Evolutionary conservation across 2,888 invertebrate genomes (phyloP), one percentile per base, ranked within the genome.

Genomic region (Diploptera punctata): DNA sequence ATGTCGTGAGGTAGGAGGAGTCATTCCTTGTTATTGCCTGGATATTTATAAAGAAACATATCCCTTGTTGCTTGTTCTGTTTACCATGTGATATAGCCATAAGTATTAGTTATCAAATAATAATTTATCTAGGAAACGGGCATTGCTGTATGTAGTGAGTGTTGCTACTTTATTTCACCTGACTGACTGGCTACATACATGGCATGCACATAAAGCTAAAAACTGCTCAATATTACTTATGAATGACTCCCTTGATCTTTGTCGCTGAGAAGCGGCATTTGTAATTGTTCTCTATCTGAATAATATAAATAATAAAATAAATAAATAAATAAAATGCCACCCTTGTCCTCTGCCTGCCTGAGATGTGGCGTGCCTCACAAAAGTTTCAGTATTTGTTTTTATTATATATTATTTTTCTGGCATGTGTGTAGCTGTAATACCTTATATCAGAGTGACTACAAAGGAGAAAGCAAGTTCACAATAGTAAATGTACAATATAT

Each of bases 381-480:
- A 75, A 75, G 73, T 72, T 76, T 76, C 77, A 77, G 77, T 77
- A 77, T 77, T 76, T 77, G 75, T 75, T 75, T 74, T 72, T 76
- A 73, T 75, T 74, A 70, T 76, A 72, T 76, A 74, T 76, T 75
- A 75, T 74, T 75, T 77, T 75, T 77, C 74, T 75, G 72, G 73
- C 74, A 74, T 74, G 72, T 76, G 75, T 76, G 73, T 77, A 77
- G 76, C 61, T 76, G 71, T 75, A 75, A 73, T n/a, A n/a, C 68
- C 68, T 44, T 69, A 68, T 69, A 71, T 72, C 57, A 71, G 72
- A 73, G 70, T 73, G 71, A 71, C 67, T 61, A 72, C 69, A 67
- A 71, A 73, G 67, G 65, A 62, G 70, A 61, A 71, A 57, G 68
- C 68, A 72, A 72, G 72, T 74, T 71, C 70, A 73, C 73, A 72